Evolutionary conservation across 2,113 vertebrate species (phyloP).

Genomic region (Marmota monax): DNA sequence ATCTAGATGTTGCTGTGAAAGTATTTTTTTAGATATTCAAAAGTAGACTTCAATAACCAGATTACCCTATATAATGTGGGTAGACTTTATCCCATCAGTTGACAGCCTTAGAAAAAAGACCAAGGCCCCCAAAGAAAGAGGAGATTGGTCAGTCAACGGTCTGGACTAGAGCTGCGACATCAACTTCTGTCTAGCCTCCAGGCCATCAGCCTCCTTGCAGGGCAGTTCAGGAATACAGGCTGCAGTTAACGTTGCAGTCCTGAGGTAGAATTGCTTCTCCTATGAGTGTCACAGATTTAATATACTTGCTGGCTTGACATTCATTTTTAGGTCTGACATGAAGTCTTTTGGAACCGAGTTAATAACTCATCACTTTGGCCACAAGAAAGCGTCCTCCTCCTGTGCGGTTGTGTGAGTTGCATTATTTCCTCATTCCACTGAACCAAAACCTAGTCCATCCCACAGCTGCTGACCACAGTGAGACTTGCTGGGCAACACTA

Average conservation of each 20-base stretch:
- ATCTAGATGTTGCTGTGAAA: not conserved
- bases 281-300: not conserved
- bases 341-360: not conserved
- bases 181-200: not conserved
- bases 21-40: conserved; percentile 18
- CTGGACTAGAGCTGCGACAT: too few relatives aligned
- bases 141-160: not conserved
- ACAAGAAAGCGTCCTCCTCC: not conserved
- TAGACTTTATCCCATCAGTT: not conserved
- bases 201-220: not conserved
- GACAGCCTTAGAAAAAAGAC: not conserved
- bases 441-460: not conserved
- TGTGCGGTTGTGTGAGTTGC: not conserved
- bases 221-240: not conserved
- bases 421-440: not conserved
- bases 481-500: not conserved
- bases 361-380: not conserved
- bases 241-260: not conserved
- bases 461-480: not conserved
- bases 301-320: not conserved
- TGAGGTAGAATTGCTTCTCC: not conserved
- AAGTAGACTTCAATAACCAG: not conserved
- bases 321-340: too few relatives aligned
- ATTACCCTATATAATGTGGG: not conserved
- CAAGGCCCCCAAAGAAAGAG: not conserved